Percentiles rank a stretch among this genome's conserved stretches.
These are phyloP conservation scores for Neuroscelio doddi DNA, from an alignment of 2,888 invertebrate genomes.

Conservation along the genomic window DNA sequence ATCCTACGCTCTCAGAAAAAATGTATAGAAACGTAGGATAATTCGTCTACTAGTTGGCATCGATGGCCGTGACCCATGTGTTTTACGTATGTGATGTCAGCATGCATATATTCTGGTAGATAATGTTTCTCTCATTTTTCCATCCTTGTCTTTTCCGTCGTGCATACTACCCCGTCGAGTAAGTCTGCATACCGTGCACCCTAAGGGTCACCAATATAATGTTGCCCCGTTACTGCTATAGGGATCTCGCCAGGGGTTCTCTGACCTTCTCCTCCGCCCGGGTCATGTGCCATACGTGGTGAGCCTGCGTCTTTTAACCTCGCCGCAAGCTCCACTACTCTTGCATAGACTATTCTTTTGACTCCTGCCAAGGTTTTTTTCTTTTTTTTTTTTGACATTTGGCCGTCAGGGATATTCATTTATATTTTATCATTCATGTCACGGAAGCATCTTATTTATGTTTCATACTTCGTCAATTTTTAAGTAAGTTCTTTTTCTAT, in stretches of 20 bases:
- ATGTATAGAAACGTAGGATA: too few species aligned
- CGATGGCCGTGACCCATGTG: too few species aligned
- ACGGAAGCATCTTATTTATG: too few species aligned
- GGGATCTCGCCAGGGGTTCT: constrained; percentile 57
- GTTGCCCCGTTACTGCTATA: constrained; percentile 46
- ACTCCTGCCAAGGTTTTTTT: background rate
- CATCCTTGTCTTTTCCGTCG: constrained; percentile 5
- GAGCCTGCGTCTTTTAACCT: constrained; percentile 7
- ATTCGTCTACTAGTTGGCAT: too few species aligned
- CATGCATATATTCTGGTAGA: constrained; percentile 20
- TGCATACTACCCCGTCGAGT: constrained; percentile 27
- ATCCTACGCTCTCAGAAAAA: too few species aligned
- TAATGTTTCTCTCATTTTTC: background rate
- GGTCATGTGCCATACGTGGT: constrained; percentile 40
- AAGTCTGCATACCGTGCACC: constrained; percentile 52
- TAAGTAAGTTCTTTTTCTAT: background rate
- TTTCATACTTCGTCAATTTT: too few species aligned
- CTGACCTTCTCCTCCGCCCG: constrained; percentile 46
- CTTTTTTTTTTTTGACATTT: background rate
- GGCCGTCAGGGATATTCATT: too few species aligned
- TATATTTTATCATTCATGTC: too few species aligned
- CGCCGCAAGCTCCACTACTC: background rate
- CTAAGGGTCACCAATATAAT: constrained; percentile 58
- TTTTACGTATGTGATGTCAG: background rate
- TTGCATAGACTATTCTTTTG: background rate